A percentile compares a stretch with the other conserved stretches of the same genome.
phyloP scores from a whole-genome alignment of 1,140 invertebrate genomes.

The Drosophila navojoa region DNA sequence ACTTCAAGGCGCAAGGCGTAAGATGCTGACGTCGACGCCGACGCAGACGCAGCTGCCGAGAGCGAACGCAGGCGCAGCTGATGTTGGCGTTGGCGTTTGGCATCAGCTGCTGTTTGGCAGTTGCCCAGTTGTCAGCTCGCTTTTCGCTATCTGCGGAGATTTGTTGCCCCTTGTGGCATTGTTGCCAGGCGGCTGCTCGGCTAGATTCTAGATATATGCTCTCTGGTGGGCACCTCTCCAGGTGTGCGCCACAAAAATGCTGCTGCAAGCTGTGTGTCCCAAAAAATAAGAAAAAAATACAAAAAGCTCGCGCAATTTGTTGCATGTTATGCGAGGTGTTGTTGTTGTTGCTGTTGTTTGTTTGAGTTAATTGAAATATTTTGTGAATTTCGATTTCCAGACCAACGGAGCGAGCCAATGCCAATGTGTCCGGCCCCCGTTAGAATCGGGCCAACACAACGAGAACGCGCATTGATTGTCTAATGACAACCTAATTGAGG shows the following conservation, averaged over 20 bases:
- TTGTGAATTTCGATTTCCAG: slow-evolving; percentile 41
- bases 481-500: slow-evolving; percentile 73
- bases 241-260: slow-evolving; percentile 69
- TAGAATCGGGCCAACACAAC: slow-evolving; percentile 21
- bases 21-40: slow-evolving; percentile 7
- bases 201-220: slow-evolving; percentile 79
- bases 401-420: slow-evolving; percentile 43
- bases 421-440: slow-evolving; percentile 5
- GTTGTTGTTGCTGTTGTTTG: slow-evolving; percentile 7
- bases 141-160: slow-evolving; percentile 57
- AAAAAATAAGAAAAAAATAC: slow-evolving; percentile 9
- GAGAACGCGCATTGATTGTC: slow-evolving; percentile 15
- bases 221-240: slow-evolving; percentile 51
- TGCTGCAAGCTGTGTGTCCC: slow-evolving; percentile 63
- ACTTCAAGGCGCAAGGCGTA: slow-evolving; percentile 16
- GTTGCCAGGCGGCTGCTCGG: slow-evolving; percentile 62
- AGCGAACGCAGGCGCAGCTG: slow-evolving; percentile 26
- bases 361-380: slow-evolving; percentile 17
- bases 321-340: slow-evolving; percentile 54
- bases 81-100: slow-evolving; percentile 22
- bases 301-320: slow-evolving; percentile 42
- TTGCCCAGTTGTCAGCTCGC: slow-evolving; percentile 40
- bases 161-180: slow-evolving; percentile 46
- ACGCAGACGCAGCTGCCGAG: slow-evolving; percentile 20
- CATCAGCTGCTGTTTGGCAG: slow-evolving; percentile 42